Percentiles rank a stretch among this genome's conserved stretches.
Conservation (phyloP, 2,113 vertebrate genomes). For the Trogon surrucura region DNA sequence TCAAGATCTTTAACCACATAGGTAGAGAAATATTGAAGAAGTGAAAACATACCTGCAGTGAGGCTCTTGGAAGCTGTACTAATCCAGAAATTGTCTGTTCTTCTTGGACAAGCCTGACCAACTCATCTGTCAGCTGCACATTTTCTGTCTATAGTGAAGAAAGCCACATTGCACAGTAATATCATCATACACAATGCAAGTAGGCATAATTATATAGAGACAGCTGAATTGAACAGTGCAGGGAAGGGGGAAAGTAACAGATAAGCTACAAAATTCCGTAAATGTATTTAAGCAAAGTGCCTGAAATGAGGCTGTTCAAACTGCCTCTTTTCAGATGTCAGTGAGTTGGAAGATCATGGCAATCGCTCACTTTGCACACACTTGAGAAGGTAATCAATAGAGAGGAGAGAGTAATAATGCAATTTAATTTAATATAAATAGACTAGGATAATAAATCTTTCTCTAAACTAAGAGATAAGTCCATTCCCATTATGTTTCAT, state of each 20-base stretch:
- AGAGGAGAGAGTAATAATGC: neutral
- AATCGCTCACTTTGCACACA: neutral
- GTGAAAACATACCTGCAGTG: neutral
- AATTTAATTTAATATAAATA: constrained; percentile 36
- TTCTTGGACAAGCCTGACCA: neutral
- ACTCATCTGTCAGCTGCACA: neutral
- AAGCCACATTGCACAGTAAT: neutral
- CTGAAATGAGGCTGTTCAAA: neutral
- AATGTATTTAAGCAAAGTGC: neutral
- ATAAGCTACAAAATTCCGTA: neutral
- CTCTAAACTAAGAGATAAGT: neutral
- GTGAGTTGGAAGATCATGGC: neutral
- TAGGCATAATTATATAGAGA: neutral
- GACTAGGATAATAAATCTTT: neutral
- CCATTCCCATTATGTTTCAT: neutral
- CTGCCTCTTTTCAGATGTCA: neutral
- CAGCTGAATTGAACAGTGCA: neutral
- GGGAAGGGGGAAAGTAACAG: neutral
- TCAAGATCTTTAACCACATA: neutral
- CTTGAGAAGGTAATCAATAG: constrained; percentile 1
- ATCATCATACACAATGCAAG: neutral
- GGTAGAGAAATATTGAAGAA: neutral
- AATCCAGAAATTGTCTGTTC: neutral
- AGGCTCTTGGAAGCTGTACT: neutral
- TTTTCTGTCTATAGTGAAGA: neutral